Base-by-base conservation (phyloP, 2,888 invertebrate genomes). In the Teinopalpus imperialis region DNA sequence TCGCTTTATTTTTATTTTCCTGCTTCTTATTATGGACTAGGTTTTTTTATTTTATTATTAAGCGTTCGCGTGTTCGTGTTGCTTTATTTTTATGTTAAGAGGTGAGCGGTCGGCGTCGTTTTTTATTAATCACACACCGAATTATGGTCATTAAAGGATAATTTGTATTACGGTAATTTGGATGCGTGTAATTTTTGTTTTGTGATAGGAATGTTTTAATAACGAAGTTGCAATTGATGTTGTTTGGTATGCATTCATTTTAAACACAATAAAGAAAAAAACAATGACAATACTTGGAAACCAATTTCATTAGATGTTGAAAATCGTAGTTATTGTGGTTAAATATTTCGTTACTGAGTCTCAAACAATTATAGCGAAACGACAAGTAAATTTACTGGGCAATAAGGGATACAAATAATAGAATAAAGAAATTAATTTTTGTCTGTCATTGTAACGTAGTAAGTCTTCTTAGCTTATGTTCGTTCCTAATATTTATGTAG, bases 111-210 rank as follows among this genome's bases (percentile, higher is more conserved):
- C 63, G 70, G 54, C 64, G 66, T 64, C 66, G 69, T 75, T 72
- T 64, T 81, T 74, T 79, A 63, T 81, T 74, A 78, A 81, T 60
- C 81, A 81, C 85, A 76, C 83, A 81, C 81, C 77, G 82, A 83
- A 87, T 88, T 85, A 87, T 86, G 82, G 82, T 88, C 83, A 88
- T 88, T 87, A 88, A 82, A 85, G 83, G 81, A 87, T 87, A 88
- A 87, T 88, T 87, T 88, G 87, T 88, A 85, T 87, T 81, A 86
- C 81, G 85, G 82, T 87, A 81, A 87, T 87, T 81, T 86, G 69
- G 82, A 81, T 81, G 87, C 85, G 79, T 86, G 81, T 88, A 85
- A 88, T 86, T 86, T 80, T 80, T 76, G 81, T 81, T 81, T 81
- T 83, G 81, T 86, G 81, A 81, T 85, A 81, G 77, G 75, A 79